Evolutionary conservation across 2,797 vertebrate species (phyloP), one percentile per base, ranked within the genome.

Genomic region (Enteromius thamalakanensis): DNA sequence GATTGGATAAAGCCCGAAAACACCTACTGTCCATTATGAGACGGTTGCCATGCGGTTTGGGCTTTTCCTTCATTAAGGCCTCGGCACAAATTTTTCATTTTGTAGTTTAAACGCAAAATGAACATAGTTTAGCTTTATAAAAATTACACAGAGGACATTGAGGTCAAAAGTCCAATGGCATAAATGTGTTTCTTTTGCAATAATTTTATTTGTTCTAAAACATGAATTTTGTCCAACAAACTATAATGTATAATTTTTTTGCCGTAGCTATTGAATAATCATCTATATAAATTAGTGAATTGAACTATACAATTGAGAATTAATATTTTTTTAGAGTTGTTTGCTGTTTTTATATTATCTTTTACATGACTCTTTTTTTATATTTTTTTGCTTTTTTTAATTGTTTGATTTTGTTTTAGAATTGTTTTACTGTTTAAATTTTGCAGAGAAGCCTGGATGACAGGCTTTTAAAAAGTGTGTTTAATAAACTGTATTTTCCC

Each of bases 11-110:
- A 70, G 15, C 76, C 34, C 29, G 32, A 70, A 68, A 76, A 80
- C 81, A 85, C 83, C 83, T 80, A 85, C 83, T 80, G 72, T 81
- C 79, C 83, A 81, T 81, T 80, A 79, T 8, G 55, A 83, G 72
- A 60, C 49, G 77, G 85, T 86, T 86, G 85, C 85, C 85, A 86
- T 82, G 85, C 81, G 65, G 67, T 83, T 79, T 83, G 55, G 65
- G 81, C 81, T 83, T 78, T 72, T 83, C 42, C 67, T 83, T 83
- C 81, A 83, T 83, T 83, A 79, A 70, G 37, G 51, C 49, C 26
- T 47, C 0, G 1, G 67, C 76, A 45, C 29, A 3, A 60, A 40
- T 23, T 10, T 62, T 34, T 40, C 2, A 40, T 70, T 67, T 76
- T 53, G 49, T 64, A 23, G 47, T 76, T 23, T 76, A 19, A 81